Conservation (phyloP, 2,113 vertebrate genomes). For the Notechis scutatus region DNA sequence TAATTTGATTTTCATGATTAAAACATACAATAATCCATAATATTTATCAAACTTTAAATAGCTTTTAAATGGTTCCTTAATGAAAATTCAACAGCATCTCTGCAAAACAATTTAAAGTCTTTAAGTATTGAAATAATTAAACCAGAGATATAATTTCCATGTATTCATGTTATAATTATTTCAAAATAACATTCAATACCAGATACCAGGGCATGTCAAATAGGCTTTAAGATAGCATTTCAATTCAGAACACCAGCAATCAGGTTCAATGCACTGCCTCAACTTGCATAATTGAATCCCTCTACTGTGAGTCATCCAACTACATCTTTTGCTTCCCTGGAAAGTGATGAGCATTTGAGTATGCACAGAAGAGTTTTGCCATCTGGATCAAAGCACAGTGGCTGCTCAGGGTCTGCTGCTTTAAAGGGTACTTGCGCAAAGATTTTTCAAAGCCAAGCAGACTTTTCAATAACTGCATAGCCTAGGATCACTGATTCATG, state of each 20-base stretch:
- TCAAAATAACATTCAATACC: background rate
- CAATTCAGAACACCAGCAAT: background rate
- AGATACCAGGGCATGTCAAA: background rate
- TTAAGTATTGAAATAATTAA: background rate
- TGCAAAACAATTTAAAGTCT: slow-evolving; percentile 6
- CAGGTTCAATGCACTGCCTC: background rate
- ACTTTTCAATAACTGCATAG: background rate
- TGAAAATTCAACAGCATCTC: rapidly evolving
- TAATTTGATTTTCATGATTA: slow-evolving; percentile 71
- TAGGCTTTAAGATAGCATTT: background rate
- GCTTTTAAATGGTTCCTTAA: background rate
- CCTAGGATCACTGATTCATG: background rate
- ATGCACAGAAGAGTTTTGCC: background rate
- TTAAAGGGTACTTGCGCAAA: background rate
- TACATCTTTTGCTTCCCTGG: background rate
- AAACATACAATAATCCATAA: slow-evolving; percentile 1
- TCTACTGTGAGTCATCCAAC: background rate
- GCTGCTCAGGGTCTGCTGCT: background rate
- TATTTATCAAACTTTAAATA: slow-evolving; percentile 1
- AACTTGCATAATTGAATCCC: background rate
- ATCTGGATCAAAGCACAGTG: background rate
- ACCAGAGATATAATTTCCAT: background rate
- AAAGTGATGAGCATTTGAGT: background rate
- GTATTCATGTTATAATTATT: background rate
- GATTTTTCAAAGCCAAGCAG: background rate